These are phyloP conservation scores for Saxidomus purpurata DNA, from an alignment of 1,140 invertebrate species.

Conservation along the genomic window DNA sequence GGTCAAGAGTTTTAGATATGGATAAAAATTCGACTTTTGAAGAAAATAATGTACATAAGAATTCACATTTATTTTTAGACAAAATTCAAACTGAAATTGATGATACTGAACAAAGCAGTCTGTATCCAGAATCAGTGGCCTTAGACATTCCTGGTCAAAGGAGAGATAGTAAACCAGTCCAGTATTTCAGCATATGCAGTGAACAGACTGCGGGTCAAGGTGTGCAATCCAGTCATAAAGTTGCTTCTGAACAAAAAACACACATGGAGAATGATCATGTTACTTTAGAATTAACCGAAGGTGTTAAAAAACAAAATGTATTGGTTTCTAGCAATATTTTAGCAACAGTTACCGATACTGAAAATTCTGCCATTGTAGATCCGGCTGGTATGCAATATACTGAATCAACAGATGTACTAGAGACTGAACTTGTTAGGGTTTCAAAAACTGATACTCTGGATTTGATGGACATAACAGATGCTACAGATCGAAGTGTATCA, in stretches of 20 bases:
- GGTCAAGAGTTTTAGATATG: too few species aligned
- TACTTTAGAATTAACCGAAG: not conserved
- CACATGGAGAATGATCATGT: too few species aligned
- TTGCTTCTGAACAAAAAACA: too few species aligned
- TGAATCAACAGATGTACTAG: not conserved
- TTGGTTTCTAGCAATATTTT: not conserved
- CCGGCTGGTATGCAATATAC: not conserved
- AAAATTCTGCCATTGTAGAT: not conserved
- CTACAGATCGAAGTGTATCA: too few species aligned
- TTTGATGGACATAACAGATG: too few species aligned
- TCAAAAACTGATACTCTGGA: not conserved
- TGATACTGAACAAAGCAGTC: too few species aligned
- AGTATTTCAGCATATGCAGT: not conserved
- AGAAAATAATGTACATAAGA: too few species aligned
- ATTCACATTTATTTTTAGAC: too few species aligned
- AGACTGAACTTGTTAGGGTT: not conserved
- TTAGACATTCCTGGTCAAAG: not conserved
- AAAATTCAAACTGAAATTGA: too few species aligned
- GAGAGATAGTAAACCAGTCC: not conserved
- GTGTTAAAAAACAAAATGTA: not conserved
- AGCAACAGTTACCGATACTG: not conserved
- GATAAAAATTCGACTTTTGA: too few species aligned
- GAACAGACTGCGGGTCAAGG: not conserved
- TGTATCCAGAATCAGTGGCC: too few species aligned
- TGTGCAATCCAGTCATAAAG: too few species aligned